These are phyloP conservation scores for Tenodera sinensis DNA, from an alignment of 2,888 invertebrate genomes.

Conservation along the genomic window DNA sequence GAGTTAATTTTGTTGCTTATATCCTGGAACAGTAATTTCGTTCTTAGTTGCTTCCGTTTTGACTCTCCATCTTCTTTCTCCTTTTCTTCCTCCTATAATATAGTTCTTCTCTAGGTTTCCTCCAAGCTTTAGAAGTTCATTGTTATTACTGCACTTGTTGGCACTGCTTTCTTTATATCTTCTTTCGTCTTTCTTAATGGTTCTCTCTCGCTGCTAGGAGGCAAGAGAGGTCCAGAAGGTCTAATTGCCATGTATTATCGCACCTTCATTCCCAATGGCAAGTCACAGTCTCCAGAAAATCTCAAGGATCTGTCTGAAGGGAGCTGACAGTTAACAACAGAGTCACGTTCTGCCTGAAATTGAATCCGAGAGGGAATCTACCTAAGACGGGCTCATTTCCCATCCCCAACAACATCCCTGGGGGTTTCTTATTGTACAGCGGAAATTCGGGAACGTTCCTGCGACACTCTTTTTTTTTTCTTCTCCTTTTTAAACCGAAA, in stretches of 20 bases:
- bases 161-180: not conserved
- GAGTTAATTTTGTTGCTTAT: too few species aligned
- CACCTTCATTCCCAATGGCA: not conserved
- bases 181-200: not conserved
- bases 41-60: too few species aligned
- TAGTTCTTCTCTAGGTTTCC: too few species aligned
- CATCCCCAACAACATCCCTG: not conserved
- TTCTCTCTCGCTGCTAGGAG: not conserved
- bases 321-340: not conserved
- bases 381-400: not conserved
- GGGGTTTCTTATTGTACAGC: not conserved
- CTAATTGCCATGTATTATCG: not conserved
- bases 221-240: not conserved
- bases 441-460: not conserved
- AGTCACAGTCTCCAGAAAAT: not conserved
- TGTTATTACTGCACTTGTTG: not conserved
- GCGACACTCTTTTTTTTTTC: not conserved
- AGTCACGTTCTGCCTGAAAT: not conserved
- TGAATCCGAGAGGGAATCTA: not conserved
- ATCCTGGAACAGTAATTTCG: too few species aligned
- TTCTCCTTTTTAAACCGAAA: not conserved
- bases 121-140: not conserved
- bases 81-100: too few species aligned
- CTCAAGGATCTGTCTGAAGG: not conserved
- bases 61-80: too few species aligned